Evolutionary conservation across 2,797 vertebrate species (phyloP).

Genomic region (Manis javanica): DNA sequence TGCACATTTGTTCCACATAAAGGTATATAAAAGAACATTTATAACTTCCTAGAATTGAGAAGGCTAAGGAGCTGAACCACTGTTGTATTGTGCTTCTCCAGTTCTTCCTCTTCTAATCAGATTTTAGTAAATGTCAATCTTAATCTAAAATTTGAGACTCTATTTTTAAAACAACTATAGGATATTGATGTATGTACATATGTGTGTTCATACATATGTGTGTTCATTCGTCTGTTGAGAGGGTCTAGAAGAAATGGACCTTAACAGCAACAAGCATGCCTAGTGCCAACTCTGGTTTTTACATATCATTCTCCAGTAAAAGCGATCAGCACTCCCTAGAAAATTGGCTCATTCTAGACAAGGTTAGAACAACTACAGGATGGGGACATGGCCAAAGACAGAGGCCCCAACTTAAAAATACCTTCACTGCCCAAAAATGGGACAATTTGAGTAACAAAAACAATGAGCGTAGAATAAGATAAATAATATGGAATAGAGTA

Average conservation of each 20-base stretch:
- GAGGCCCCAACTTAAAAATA: not conserved
- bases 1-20: not conserved
- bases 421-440: not conserved
- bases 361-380: not conserved
- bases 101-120: not conserved
- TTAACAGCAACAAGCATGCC: not conserved
- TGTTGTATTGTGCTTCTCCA: not conserved
- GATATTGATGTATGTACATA: not conserved
- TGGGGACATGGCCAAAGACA: not conserved
- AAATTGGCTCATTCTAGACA: not conserved
- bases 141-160: not conserved
- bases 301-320: conserved; percentile 31
- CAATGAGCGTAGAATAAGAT: not conserved
- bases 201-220: not conserved
- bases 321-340: not conserved
- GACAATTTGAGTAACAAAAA: not conserved
- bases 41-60: not conserved
- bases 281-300: not conserved
- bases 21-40: not conserved
- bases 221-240: not conserved
- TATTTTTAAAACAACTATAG: conserved; percentile 2
- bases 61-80: not conserved
- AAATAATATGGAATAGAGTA: not conserved
- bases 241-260: not conserved
- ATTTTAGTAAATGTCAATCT: not conserved